Percentiles rank a stretch among this genome's conserved stretches.
phyloP scores from a whole-genome alignment of 2,888 invertebrate species.

The Caprella mutica region DNA sequence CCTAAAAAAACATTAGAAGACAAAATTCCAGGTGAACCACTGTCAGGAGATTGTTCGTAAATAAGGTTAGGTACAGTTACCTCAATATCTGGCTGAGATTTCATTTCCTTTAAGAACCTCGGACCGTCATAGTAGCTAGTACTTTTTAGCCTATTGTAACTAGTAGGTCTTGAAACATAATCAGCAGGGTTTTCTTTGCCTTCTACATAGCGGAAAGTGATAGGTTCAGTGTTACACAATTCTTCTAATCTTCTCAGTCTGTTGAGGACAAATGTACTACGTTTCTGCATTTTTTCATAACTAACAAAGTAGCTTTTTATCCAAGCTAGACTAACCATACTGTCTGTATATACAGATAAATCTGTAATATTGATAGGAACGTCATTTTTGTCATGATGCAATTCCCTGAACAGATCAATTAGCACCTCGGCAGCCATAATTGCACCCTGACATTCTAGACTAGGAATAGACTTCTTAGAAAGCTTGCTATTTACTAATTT shows the following conservation, averaged over 20 bases:
- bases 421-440: background rate
- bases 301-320: background rate
- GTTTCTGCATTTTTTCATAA: constrained; percentile 5
- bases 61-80: too few relatives aligned
- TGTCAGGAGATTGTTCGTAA: too few relatives aligned
- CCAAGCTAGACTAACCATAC: background rate
- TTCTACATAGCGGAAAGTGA: background rate
- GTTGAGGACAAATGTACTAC: background rate
- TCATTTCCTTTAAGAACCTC: too few relatives aligned
- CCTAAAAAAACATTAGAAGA: too few relatives aligned
- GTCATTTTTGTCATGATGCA: background rate
- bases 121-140: too few relatives aligned
- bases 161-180: too few relatives aligned
- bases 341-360: background rate
- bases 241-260: background rate
- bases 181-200: background rate
- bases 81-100: too few relatives aligned
- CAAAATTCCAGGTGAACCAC: too few relatives aligned
- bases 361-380: background rate
- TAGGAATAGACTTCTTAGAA: background rate
- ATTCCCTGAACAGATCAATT: background rate
- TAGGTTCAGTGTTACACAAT: background rate
- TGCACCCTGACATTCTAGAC: background rate
- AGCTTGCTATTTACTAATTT: constrained; percentile 1
- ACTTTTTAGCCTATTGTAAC: too few relatives aligned